Evolutionary conservation across 1,140 invertebrate species (phyloP), one percentile per base, ranked within the genome.

Genomic region (Rhagoletis zephyria): DNA sequence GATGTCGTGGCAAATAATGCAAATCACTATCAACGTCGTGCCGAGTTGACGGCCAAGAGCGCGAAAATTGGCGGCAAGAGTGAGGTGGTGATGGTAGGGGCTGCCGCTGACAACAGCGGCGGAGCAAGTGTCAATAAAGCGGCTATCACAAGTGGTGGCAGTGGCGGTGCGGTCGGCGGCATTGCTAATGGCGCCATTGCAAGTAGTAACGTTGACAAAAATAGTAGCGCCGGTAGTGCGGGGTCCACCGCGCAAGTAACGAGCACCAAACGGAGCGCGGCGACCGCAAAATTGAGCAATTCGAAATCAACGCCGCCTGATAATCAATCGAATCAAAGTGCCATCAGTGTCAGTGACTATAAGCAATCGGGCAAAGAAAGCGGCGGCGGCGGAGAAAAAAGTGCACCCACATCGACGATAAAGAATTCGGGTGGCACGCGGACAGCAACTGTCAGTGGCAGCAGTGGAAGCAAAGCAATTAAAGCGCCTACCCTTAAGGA

Each of bases 131-230:
- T 61, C 59, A 85, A 85, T 85, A 85, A 85, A 85, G 60, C 56
- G 60, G 42, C 19, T 16, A 48, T 63, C 85, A 63, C 56, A 85
- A 61, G 59, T 85, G 16, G 14, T 85, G 60, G 59, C 30, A 63
- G 42, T 10, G 42, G 19, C 63, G 60, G 40, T 4, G 14, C 4
- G 3, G 67, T 3, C 30, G 67, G 12, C 67, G 42, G 42, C 30
- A 42, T 63, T 63, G 60, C 4, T 9, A 40, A 2, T 7, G 40
- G 19, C 30, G 40, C 9, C n/a, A 30, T 61, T 56, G 60, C 88
- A 88, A 86, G 89, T 88, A 45, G 63, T 85, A 14, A 64, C 87
- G 59, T 70, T 88, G 59, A 51, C 45, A 87, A 87, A 59, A 87
- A 67, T 56, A 85, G 61, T 48, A 19, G 85, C 5, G 40, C 4